Conservation (phyloP, 2,113 vertebrate species). For the Geococcyx californianus region DNA sequence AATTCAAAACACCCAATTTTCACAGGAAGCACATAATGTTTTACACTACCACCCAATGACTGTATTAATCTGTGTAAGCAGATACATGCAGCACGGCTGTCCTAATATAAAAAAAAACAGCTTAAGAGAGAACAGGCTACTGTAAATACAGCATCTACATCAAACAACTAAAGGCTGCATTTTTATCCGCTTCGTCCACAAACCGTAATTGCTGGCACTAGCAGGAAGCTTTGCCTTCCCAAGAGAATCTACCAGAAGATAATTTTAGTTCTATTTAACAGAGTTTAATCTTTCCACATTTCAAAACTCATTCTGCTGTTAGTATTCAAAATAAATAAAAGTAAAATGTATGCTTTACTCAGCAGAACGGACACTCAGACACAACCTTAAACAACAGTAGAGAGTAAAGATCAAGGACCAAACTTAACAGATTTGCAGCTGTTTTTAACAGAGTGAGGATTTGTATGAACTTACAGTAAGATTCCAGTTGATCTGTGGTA, state of each 20-base stretch:
- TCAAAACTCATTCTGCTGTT: background rate
- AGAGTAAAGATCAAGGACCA: background rate
- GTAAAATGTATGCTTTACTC: background rate
- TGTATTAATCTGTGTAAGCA: background rate
- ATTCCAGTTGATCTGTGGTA: slow-evolving; percentile 96
- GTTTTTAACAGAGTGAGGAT: background rate
- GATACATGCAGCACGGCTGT: background rate
- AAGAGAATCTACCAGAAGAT: background rate
- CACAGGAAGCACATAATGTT: background rate
- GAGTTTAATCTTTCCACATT: background rate
- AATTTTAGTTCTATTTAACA: background rate
- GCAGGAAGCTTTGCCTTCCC: background rate
- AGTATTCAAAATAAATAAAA: background rate
- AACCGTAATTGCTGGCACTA: background rate
- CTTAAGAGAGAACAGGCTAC: background rate
- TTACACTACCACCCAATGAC: background rate
- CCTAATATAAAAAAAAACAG: background rate
- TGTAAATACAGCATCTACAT: slow-evolving; percentile 16
- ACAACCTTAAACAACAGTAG: background rate
- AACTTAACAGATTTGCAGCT: background rate
- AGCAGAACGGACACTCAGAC: background rate
- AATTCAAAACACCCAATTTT: background rate
- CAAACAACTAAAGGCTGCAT: slow-evolving; percentile 5
- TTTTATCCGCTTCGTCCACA: background rate
- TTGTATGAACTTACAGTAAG: slow-evolving; percentile 83